Evolutionary conservation across 2,797 vertebrate species (phyloP).

Genomic region (Knipowitschia caucasica): DNA sequence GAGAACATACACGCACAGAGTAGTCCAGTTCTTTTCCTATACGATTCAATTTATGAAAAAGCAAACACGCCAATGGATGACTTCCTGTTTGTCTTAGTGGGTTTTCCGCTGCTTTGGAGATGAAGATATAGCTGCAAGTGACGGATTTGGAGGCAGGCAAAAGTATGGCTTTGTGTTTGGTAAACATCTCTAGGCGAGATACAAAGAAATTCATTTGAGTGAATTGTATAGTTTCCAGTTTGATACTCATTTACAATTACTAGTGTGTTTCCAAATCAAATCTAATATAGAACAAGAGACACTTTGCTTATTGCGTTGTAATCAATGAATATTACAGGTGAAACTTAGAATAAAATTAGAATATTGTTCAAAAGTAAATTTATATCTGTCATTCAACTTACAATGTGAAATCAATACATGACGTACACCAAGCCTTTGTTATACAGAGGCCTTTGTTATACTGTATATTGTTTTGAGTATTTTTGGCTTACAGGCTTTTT

Average conservation of each 20-base stretch:
- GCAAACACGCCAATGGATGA: slow-evolving; percentile 10
- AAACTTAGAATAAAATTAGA: too few species aligned
- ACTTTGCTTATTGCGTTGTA: neutral
- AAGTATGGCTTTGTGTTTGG: neutral
- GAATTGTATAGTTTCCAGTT: neutral
- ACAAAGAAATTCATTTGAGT: neutral
- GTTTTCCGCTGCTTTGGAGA: slow-evolving; percentile 10
- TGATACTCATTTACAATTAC: neutral
- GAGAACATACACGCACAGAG: slow-evolving; percentile 38
- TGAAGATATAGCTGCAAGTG: neutral
- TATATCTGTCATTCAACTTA: neutral
- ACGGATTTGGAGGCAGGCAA: slow-evolving; percentile 3
- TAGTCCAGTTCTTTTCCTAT: slow-evolving; percentile 33
- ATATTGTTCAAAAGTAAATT: too few species aligned
- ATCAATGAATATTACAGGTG: neutral
- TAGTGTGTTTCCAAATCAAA: neutral
- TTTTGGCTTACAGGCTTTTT: too few species aligned
- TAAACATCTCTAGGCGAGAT: neutral
- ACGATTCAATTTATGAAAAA: slow-evolving; percentile 18
- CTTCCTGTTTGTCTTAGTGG: slow-evolving; percentile 25
- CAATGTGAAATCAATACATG: too few species aligned
- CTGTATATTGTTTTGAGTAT: too few species aligned
- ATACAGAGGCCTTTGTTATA: too few species aligned
- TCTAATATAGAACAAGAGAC: neutral
- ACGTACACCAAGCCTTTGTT: too few species aligned